Conservation (phyloP, 2,888 invertebrate species). For the Platynereis dumerilii region DNA sequence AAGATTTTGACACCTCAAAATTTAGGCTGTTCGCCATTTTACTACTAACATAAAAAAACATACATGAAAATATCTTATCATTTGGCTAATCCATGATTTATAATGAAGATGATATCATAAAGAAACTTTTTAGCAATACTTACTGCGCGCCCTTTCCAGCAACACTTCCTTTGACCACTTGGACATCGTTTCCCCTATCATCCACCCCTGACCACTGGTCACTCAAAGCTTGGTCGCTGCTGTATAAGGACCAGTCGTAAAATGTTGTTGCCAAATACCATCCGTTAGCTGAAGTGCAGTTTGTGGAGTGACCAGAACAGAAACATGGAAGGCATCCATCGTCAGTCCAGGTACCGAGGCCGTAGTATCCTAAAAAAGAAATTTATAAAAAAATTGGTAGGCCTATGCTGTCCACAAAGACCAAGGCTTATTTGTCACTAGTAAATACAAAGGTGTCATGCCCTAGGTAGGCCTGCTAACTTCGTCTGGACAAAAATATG, state of each 20-base stretch:
- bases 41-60: too few relatives aligned
- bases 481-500: too few relatives aligned
- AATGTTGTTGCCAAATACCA: constrained; percentile 36
- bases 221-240: constrained; percentile 27
- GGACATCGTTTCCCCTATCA: constrained; percentile 25
- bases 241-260: constrained; percentile 36
- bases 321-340: constrained; percentile 45
- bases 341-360: constrained; percentile 40
- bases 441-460: neutral
- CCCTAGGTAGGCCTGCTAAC: neutral
- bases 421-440: too few relatives aligned
- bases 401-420: neutral
- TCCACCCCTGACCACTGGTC: constrained; percentile 35
- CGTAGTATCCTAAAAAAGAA: constrained; percentile 42
- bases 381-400: neutral
- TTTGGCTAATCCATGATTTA: too few relatives aligned
- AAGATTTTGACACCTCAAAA: too few relatives aligned
- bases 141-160: constrained; percentile 17
- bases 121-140: too few relatives aligned
- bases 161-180: constrained; percentile 17
- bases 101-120: too few relatives aligned
- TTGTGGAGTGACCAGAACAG: constrained; percentile 43
- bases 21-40: too few relatives aligned
- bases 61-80: too few relatives aligned
- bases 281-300: constrained; percentile 39